Conservation (phyloP, 1,140 invertebrate species). For the Metopolophium dirhodum region DNA sequence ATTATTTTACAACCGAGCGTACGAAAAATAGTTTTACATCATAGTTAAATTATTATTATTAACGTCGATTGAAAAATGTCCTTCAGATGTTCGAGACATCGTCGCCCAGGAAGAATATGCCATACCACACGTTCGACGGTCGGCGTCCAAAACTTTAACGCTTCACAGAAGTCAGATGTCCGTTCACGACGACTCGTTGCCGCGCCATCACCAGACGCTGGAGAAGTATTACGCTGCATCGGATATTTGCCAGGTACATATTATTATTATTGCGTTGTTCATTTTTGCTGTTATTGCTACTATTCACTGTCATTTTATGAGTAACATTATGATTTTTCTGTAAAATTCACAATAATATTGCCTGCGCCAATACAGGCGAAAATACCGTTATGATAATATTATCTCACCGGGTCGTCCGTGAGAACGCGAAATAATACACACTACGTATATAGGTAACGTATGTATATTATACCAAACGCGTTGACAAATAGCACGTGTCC, state of each 20-base stretch:
- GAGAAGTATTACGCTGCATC: conserved; percentile 78
- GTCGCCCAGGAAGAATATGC: conserved; percentile 68
- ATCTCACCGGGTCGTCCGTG: background rate
- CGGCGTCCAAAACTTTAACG: conserved; percentile 58
- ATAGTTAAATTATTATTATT: background rate
- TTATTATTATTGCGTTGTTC: background rate
- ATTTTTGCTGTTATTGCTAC: background rate
- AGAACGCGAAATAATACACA: background rate
- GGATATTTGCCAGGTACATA: conserved; percentile 69
- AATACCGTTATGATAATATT: background rate
- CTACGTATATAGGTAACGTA: too few relatives aligned
- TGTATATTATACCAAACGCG: background rate
- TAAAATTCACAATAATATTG: background rate
- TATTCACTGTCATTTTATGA: background rate
- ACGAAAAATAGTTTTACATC: background rate
- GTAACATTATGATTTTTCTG: background rate
- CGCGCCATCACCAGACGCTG: conserved; percentile 64
- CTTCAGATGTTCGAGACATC: conserved; percentile 67
- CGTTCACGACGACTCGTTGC: conserved; percentile 1
- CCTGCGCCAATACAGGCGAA: background rate
- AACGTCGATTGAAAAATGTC: background rate
- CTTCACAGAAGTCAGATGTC: conserved; percentile 29
- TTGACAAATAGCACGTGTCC: conserved; percentile 38
- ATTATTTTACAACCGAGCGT: background rate
- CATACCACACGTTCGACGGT: conserved; percentile 64